Evolutionary conservation across 2,113 vertebrate genomes (phyloP), one percentile per base, ranked within the genome.

Genomic region (Alouatta palliata): DNA sequence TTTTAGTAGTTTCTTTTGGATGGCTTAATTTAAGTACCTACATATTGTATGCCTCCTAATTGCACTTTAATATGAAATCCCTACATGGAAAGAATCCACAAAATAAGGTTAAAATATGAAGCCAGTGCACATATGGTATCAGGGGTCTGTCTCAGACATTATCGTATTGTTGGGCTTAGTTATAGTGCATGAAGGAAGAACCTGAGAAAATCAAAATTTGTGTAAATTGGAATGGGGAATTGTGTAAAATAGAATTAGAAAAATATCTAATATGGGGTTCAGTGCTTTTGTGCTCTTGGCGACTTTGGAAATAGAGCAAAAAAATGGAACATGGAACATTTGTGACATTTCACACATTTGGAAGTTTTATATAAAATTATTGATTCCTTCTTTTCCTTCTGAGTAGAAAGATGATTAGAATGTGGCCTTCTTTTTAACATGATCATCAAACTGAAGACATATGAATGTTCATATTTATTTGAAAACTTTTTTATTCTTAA

Each of bases 1-100:
- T 93, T 84, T 83, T 75, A 94, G 16, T 91, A 49, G 20, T 94
- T 76, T 95, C 12, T 64, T 91, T 95, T 92, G 45, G 27, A 49
- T 93, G n/a, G n/a, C 21, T 91, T 93, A 71, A 86, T 88, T 92
- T 88, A 93, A 95, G 27, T 40, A 87, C 1, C 2, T 23, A 66
- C 25, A 66, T 89, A 40, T 70, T 90, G 1, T 14, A 76, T 76
- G 37, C 1, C 45, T 87, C 79, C 58, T 90, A 52, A 95, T 86
- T 86, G 14, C 7, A 79, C 30, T 70, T 96, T 80, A 76, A 37
- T 43, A 87, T 76, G 85, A 97, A 96, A 68, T 64, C 12, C 94
- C 17, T 76, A 37, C 43, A 52, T 87, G 30, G 47, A 91, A 5
- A 80, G 8, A 91, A 95, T 49, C 5, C 47, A 93, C 25, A 90